Evolutionary conservation across 2,888 invertebrate genomes (phyloP), one percentile per base, ranked within the genome.

Genomic region (Notocelia uddmanniana): DNA sequence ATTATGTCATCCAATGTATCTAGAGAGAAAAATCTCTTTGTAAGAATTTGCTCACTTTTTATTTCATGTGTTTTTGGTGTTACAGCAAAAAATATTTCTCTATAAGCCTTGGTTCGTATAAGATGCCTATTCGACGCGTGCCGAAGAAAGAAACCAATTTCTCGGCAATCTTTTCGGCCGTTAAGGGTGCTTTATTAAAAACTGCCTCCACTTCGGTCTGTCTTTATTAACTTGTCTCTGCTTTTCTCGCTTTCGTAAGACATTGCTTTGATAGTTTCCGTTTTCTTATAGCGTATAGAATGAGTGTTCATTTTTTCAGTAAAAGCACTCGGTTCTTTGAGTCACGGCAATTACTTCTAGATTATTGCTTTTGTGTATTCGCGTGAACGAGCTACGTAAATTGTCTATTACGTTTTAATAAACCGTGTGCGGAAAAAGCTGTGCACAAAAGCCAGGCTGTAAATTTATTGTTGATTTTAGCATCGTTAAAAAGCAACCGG

Each of bases 121-220:
- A 55, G 19, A 68, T 68, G 67, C 37, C 72, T 62, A 57, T 50
- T 57, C 62, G 37, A 68, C 60, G 62, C 67, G 60, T 71, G 18
- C 67, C 62, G 57, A 59, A 64, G 45, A 74, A 71, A 68, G 68
- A 71, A 71, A 74, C 71, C 71, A 68, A 74, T 71, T 73, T 69
- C 63, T 73, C 69, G 69, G 41, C 69, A 73, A 73, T 73, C 60
- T 73, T 73, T 74, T 71, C 71, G 74, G 71, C 52, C 71, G 52
- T 58, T 63, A 72, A 73, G 70, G 74, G 64, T 64, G 69, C 74
- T 76, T 75, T 76, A 76, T 76, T 76, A 75, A 76, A 76, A 76
- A 73, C 68, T 74, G 73, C 72, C 62, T 69, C 60, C 66, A 69
- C 74, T 74, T 75, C 69, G 68, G 68, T 69, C 71, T 74, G 64